Base-by-base conservation (phyloP, 1,140 invertebrate genomes). In the Ditylenchus dipsaci region DNA sequence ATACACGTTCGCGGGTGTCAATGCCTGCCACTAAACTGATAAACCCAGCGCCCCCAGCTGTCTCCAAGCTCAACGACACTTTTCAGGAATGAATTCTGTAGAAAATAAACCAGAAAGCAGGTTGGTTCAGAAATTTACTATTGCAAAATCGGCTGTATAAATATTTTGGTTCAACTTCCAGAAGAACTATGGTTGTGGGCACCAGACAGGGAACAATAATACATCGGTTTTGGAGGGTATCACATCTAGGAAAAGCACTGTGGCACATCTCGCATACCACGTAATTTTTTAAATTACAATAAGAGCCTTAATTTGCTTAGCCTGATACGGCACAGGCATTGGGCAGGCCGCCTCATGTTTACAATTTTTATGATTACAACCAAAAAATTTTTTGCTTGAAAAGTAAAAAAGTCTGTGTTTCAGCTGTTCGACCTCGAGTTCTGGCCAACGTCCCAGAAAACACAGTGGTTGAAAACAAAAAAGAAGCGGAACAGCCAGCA, bases 81-180 rank as follows among this genome's bases (percentile, higher is more conserved):
- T 21, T 26, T 53, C 49, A 5, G 49, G 23, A 53, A 21, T 38
- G 33, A 38, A 38, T 11, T 3, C 33, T 38, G 8, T 53, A 17
- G 49, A 21, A n/a, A 53, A 53, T 53, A 53, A 53, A 53, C 3
- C 49, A 3, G 49, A 53, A 53, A 53, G 49, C 49, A 53, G 49
- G 23, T 21, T 53, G 3, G n/a, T 53, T 17, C n/a, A n/a, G n/a
- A n/a, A n/a, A n/a, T n/a, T n/a, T n/a, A n/a, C n/a, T n/a, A n/a
- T n/a, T n/a, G n/a, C n/a, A n/a, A n/a, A n/a, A n/a, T 7, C 23
- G n/a, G n/a, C 15, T 3, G 23, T 53, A 8, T 3, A 26, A 3
- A 53, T 26, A 26, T 1, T n/a, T n/a, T n/a, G 15, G 23, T 26
- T 53, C n/a, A 7, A 53, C 3, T 53, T 53, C 49, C 23, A 53